Percentiles rank a stretch among this genome's conserved stretches.
Conservation (phyloP, 2,113 vertebrate genomes). For the Pygoscelis antarcticus region DNA sequence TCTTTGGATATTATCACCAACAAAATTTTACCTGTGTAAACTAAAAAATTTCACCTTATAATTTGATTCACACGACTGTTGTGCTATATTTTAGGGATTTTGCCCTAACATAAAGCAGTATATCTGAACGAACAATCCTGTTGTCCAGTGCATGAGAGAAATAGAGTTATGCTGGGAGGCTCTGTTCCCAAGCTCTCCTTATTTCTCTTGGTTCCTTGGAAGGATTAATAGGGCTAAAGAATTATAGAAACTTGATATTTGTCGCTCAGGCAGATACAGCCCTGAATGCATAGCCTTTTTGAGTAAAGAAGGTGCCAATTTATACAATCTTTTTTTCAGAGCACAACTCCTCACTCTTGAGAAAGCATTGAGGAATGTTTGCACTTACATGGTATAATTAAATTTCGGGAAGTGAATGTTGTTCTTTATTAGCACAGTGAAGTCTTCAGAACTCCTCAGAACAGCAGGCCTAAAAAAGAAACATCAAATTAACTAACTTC, state of each 20-base stretch:
- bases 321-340: neutral
- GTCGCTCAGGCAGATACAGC: neutral
- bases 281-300: neutral
- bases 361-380: neutral
- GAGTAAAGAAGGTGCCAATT: neutral
- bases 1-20: neutral
- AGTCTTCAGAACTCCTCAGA: conserved; percentile 82
- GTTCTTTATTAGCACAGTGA: conserved; percentile 87
- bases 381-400: conserved; percentile 77
- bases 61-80: neutral
- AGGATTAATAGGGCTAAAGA: neutral
- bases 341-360: neutral
- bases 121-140: neutral
- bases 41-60: neutral
- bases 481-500: neutral
- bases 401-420: conserved; percentile 84
- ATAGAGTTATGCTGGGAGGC: neutral
- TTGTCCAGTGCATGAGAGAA: neutral
- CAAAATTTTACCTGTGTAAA: neutral
- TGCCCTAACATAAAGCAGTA: neutral
- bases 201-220: neutral
- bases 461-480: conserved; percentile 77
- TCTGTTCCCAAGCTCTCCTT: neutral
- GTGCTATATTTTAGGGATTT: neutral
- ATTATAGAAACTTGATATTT: neutral